A percentile compares a stretch with the other conserved stretches of the same genome.
These are phyloP conservation scores for Actinernus sp. DNA, from an alignment of 92 coral and sea anemone species.

Conservation along the genomic window DNA sequence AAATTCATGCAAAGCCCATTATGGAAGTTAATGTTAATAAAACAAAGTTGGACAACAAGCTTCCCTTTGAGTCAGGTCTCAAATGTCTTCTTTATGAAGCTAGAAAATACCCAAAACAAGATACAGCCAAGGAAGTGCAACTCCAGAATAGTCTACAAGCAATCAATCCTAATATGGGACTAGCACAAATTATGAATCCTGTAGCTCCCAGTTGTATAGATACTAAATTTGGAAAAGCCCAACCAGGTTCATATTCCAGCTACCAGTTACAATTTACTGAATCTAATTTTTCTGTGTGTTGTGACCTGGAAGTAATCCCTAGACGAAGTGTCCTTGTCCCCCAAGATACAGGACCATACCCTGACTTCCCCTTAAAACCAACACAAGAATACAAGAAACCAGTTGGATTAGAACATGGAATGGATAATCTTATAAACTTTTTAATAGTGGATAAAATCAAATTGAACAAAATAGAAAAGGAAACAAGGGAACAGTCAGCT, in stretches of 20 bases:
- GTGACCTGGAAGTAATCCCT: conserved; percentile 41
- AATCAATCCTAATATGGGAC: too few relatives aligned
- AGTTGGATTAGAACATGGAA: conserved; percentile 16
- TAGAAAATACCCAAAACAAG: conserved; percentile 29
- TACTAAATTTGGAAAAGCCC: conserved; percentile 61
- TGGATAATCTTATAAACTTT: conserved; percentile 13
- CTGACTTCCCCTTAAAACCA: conserved; percentile 14
- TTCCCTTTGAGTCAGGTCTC: conserved; percentile 30
- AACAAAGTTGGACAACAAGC: conserved; percentile 32
- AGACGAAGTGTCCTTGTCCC: conserved; percentile 30
- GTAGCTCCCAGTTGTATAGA: conserved; percentile 1
- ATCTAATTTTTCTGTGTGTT: conserved; percentile 57
- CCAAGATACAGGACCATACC: conserved; percentile 27
- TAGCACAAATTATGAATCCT: conserved; percentile 45
- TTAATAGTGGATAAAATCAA: conserved; percentile 18
- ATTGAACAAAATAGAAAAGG: conserved; percentile 33
- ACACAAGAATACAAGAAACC: conserved; percentile 24
- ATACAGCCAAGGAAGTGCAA: too few relatives aligned
- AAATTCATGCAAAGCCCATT: conserved; percentile 60
- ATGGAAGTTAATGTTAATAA: conserved; percentile 63
- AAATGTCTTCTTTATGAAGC: conserved; percentile 62
- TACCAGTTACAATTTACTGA: conserved; percentile 72
- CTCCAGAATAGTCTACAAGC: too few relatives aligned
- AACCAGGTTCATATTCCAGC: conserved; percentile 56
- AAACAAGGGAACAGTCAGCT: conserved; percentile 19